Base-by-base conservation (phyloP, 2,888 invertebrate genomes). In the Lasius fuliginosus region DNA sequence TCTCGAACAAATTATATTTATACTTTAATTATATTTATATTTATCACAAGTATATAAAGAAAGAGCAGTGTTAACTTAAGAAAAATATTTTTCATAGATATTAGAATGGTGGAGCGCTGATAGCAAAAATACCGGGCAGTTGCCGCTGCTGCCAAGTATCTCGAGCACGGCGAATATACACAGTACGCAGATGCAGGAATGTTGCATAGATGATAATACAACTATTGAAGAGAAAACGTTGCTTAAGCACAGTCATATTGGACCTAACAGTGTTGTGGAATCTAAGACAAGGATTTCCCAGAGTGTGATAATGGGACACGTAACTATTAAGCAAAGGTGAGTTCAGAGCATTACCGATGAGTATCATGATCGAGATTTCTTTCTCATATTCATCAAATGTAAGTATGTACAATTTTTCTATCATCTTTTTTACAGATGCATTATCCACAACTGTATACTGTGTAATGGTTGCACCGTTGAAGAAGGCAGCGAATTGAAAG, bases 241-340 rank as follows among this genome's bases (percentile, higher is more conserved):
- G 0, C 96, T 99, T 33, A 98, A 97, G 94, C 96, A 96, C 79
- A 97, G 97, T 85, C 96, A 97, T 67, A 97, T 99, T 92, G 98
- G 98, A 2, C 95, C 96, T n/a, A 97, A 97, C 93, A 97, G 97
- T 92, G 95, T 95, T 74, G 95, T 99, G 58, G 97, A 97, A 86
- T 97, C 97, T 82, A 98, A 98, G 95, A 98, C 97, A 68, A 96
- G 98, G 94, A 95, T 99, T 60, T 96, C 96, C 60, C 97, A 98
- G 93, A 98, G 97, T 89, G 96, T 99, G 89, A 95, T 99, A 73
- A 98, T 99, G 98, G 97, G 97, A 92, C 97, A 98, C 95, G 98
- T 98, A 1, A 96, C 96, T 53, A 96, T 99, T 77, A 97, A 97
- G 92, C 98, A 98, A 95, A 97, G 97, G 97, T 98, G 95, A 83